Conservation (phyloP, 2,113 vertebrate genomes). For the Centropus bengalensis region DNA sequence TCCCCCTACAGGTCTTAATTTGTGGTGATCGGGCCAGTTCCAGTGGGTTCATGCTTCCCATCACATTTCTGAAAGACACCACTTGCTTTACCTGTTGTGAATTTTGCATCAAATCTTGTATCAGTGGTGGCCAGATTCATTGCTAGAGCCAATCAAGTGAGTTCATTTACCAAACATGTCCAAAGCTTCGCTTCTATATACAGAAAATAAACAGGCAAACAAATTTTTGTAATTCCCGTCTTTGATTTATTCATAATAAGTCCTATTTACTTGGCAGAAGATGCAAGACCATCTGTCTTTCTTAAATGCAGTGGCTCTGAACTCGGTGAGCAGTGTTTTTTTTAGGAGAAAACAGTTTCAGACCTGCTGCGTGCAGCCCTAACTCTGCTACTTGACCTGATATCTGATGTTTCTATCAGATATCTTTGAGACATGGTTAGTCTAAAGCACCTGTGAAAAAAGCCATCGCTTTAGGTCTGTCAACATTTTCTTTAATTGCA, state of each 20-base stretch:
- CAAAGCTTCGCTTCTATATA: neutral
- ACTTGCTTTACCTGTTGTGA: neutral
- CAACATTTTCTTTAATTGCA: conserved; percentile 6
- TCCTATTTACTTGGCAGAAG: conserved; percentile 58
- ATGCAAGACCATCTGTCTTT: conserved; percentile 59
- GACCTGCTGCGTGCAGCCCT: neutral
- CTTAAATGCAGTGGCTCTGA: conserved; percentile 17
- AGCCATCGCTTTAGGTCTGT: neutral
- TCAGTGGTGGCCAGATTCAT: neutral
- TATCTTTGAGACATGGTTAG: neutral
- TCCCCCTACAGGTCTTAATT: neutral
- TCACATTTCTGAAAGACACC: neutral
- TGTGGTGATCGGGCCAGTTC: neutral
- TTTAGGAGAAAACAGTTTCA: conserved; percentile 32
- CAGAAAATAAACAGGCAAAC: conserved; percentile 23
- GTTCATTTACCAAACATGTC: neutral
- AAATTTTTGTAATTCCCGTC: conserved; percentile 20
- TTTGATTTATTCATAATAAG: conserved; percentile 59
- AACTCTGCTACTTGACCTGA: conserved; percentile 32
- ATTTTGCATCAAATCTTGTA: neutral
- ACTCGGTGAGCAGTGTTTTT: conserved; percentile 25
- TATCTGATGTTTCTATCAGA: conserved; percentile 23
- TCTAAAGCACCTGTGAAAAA: conserved; percentile 34
- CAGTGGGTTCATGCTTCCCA: neutral
- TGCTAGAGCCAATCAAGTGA: neutral